Conservation (phyloP, 2,888 invertebrate species). For the Serripes groenlandicus region DNA sequence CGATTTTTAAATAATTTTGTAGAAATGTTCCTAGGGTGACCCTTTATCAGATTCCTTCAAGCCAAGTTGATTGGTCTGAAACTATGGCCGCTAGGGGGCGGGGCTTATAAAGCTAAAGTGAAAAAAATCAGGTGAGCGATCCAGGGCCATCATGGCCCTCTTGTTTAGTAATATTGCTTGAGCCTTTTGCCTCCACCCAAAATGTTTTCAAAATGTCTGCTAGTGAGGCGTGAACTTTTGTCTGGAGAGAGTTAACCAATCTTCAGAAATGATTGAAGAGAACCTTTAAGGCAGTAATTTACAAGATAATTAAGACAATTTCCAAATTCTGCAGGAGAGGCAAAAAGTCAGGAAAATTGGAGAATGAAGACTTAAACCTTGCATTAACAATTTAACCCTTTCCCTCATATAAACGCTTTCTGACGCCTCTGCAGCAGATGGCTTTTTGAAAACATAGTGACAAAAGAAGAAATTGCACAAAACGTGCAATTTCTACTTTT, state of each 20-base stretch:
- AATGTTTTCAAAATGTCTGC: too few relatives aligned
- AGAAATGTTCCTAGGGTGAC: background rate
- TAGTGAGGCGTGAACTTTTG: too few relatives aligned
- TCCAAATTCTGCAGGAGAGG: too few relatives aligned
- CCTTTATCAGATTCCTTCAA: background rate
- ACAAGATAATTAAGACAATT: background rate
- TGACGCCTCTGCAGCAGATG: too few relatives aligned
- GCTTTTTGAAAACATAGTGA: background rate
- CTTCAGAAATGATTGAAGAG: too few relatives aligned
- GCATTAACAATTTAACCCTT: too few relatives aligned
- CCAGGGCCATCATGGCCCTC: background rate
- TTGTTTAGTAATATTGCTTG: background rate
- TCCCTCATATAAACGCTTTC: too few relatives aligned
- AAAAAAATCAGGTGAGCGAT: background rate
- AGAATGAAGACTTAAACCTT: too few relatives aligned
- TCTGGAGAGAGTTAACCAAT: too few relatives aligned
- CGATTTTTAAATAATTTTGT: background rate
- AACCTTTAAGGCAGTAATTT: constrained; percentile 7
- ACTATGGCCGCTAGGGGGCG: background rate
- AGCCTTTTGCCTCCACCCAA: too few relatives aligned
- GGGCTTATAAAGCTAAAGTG: background rate
- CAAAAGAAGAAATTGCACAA: background rate
- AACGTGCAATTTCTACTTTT: background rate
- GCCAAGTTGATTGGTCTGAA: background rate
- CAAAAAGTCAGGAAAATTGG: too few relatives aligned